Evolutionary conservation across 2,113 vertebrate species (phyloP).

Genomic region (Ochotona princeps): DNA sequence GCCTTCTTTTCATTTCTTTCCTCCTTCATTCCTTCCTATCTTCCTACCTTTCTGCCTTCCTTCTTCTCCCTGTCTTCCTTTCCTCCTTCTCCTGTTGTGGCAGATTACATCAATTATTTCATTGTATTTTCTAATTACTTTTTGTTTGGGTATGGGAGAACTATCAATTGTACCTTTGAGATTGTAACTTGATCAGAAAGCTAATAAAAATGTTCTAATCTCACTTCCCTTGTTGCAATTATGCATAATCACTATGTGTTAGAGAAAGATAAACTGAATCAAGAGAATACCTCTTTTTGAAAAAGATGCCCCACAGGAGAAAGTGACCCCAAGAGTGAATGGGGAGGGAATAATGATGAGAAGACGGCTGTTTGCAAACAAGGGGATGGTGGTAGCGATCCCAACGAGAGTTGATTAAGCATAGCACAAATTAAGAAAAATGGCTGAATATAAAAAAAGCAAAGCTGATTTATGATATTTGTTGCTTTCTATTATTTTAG

Average conservation of each 20-base stretch:
- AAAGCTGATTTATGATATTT: neutral
- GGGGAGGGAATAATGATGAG: neutral
- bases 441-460: neutral
- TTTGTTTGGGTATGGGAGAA: neutral
- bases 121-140: slow-evolving; percentile 27
- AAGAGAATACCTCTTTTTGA: neutral
- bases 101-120: slow-evolving; percentile 17
- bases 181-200: slow-evolving; percentile 16
- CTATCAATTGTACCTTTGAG: neutral
- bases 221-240: neutral
- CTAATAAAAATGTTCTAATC: slow-evolving; percentile 21
- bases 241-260: neutral
- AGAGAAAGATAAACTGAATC: slow-evolving; percentile 30
- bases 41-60: neutral
- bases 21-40: neutral
- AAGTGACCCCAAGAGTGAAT: neutral
- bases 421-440: neutral
- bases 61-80: neutral
- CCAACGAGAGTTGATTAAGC: neutral
- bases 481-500: neutral
- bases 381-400: neutral
- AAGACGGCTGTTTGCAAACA: neutral
- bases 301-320: neutral
- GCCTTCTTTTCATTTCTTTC: neutral
- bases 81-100: neutral